phyloP scores from a whole-genome alignment of 2,888 invertebrate genomes.

The Azorinus chamasolen region DNA sequence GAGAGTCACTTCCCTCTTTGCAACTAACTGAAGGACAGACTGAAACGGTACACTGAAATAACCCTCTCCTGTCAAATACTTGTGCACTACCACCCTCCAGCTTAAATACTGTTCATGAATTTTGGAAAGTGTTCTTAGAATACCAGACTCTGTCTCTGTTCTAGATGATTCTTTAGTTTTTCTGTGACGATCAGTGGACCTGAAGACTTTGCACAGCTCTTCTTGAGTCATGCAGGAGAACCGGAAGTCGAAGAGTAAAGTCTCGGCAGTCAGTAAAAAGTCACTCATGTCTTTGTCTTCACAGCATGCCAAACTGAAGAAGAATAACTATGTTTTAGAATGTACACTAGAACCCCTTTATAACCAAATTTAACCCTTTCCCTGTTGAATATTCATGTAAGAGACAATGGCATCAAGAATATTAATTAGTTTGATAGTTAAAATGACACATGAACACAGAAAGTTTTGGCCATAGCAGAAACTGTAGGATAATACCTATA shows the following conservation, averaged over 20 bases:
- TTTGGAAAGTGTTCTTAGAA: constrained; percentile 31
- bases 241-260: constrained; percentile 73
- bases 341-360: no score
- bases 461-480: no score
- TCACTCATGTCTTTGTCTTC: constrained; percentile 61
- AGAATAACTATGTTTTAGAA: background rate
- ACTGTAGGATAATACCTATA: no score
- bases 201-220: constrained; percentile 69
- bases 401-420: no score
- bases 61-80: constrained; percentile 64
- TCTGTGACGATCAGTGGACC: constrained; percentile 37
- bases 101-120: constrained; percentile 33
- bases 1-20: constrained; percentile 88
- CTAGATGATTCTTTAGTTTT: background rate
- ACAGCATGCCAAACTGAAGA: constrained; percentile 71
- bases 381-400: no score
- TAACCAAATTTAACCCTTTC: no score
- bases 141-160: constrained; percentile 1
- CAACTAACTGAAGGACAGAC: constrained; percentile 88
- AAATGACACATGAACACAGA: no score
- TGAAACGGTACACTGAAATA: constrained; percentile 88
- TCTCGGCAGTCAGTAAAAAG: constrained; percentile 77
- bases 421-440: no score
- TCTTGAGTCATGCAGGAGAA: constrained; percentile 75
- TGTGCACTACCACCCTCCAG: constrained; percentile 65